Evolutionary conservation across 2,113 vertebrate genomes (phyloP).

Genomic region (Tragelaphus buxtoni): DNA sequence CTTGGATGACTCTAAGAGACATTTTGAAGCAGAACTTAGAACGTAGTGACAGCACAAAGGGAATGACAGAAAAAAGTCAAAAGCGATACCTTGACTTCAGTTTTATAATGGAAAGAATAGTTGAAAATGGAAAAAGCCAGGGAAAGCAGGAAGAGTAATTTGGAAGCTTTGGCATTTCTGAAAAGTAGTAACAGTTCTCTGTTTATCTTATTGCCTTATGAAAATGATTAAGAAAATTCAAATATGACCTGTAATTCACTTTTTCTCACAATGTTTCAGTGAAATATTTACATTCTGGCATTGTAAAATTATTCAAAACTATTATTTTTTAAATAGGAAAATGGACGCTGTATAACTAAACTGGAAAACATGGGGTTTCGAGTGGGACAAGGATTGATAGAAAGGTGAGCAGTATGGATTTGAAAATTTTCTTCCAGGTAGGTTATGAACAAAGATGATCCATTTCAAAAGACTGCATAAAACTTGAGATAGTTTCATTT

Average conservation of each 20-base stretch:
- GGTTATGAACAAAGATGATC: slow-evolving; percentile 48
- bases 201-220: not conserved
- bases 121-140: not conserved
- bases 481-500: slow-evolving; percentile 9
- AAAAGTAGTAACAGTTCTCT: not conserved
- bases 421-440: slow-evolving; percentile 73
- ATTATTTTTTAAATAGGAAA: slow-evolving; percentile 84
- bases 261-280: not conserved
- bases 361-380: slow-evolving; percentile 95
- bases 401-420: slow-evolving; percentile 86
- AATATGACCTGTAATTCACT: not conserved
- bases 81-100: not conserved
- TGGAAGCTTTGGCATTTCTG: not conserved
- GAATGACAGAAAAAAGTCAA: not conserved
- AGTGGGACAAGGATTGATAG: slow-evolving; percentile 94
- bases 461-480: slow-evolving; percentile 25
- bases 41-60: not conserved
- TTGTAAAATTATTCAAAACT: slow-evolving; percentile 24
- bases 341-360: slow-evolving; percentile 91
- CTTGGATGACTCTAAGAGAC: not conserved
- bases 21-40: slow-evolving; percentile 25
- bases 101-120: not conserved
- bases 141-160: not conserved
- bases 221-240: slow-evolving; percentile 18
- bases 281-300: not conserved